A percentile compares a stretch with the other conserved stretches of the same genome.
These are phyloP conservation scores for Cosmopolites sordidus DNA, from an alignment of 2,888 invertebrate species.

Conservation along the genomic window DNA sequence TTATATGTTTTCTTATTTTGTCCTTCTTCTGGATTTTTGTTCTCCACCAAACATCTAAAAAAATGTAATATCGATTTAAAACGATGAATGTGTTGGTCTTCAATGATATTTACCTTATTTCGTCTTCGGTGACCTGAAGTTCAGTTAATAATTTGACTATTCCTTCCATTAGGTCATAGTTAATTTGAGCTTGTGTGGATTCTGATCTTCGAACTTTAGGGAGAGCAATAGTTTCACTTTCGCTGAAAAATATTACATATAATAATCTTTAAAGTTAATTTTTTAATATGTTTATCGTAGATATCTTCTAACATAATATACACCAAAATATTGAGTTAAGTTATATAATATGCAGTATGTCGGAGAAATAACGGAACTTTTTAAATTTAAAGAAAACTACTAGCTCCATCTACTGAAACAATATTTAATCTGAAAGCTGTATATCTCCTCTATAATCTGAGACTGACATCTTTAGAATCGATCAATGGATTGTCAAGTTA, in stretches of 20 bases:
- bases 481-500: no score
- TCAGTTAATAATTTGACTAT: conserved; percentile 48
- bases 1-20: conserved; percentile 16
- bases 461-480: no score
- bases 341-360: no score
- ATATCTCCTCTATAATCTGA: no score
- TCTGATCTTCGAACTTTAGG: conserved; percentile 45
- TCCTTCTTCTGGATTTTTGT: conserved; percentile 16
- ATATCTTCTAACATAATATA: no score
- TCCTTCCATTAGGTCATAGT: conserved; percentile 51
- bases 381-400: no score
- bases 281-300: no score
- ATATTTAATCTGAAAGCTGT: no score
- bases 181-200: conserved; percentile 46
- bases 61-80: neutral
- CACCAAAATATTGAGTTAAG: no score
- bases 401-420: no score
- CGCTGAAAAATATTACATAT: conserved; percentile 37
- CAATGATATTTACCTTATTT: conserved; percentile 29
- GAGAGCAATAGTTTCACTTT: conserved; percentile 43
- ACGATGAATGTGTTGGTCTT: neutral
- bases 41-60: conserved; percentile 18
- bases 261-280: no score
- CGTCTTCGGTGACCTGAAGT: conserved; percentile 48
- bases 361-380: no score